These are phyloP conservation scores for Axinella damicornis DNA, from an alignment of 37 sponge, comb jelly and placozoan genomes.

Conservation along the genomic window DNA sequence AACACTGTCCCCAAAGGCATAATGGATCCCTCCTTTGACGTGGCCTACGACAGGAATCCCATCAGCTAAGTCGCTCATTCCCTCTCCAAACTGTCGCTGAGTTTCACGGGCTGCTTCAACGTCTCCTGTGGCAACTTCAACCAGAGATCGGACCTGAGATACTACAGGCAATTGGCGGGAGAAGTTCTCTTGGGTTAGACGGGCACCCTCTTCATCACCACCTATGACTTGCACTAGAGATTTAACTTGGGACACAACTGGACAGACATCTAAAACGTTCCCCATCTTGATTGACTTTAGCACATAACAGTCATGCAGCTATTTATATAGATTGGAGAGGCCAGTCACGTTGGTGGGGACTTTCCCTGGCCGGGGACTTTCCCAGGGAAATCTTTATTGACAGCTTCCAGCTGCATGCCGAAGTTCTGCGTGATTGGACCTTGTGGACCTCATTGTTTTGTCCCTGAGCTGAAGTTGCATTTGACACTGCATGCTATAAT, in stretches of 20 bases:
- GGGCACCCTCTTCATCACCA: slow-evolving; percentile 17
- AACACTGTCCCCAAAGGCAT: slow-evolving; percentile 32
- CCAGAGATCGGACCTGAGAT: slow-evolving; percentile 18
- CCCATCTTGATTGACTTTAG: too few relatives aligned
- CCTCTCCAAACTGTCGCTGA: not conserved
- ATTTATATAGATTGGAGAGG: too few relatives aligned
- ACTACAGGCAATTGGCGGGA: slow-evolving; percentile 19
- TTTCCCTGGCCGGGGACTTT: too few relatives aligned
- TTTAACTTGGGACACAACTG: slow-evolving; percentile 40
- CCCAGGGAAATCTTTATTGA: too few relatives aligned
- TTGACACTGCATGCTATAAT: too few relatives aligned
- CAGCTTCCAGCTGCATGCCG: too few relatives aligned
- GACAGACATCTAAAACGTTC: too few relatives aligned
- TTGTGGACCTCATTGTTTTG: too few relatives aligned
- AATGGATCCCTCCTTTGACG: slow-evolving; percentile 45
- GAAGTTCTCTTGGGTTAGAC: slow-evolving; percentile 34
- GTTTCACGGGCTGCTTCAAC: slow-evolving; percentile 19
- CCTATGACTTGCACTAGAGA: slow-evolving; percentile 15
- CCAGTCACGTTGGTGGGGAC: too few relatives aligned
- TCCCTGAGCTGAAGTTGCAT: too few relatives aligned
- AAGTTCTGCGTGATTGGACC: too few relatives aligned
- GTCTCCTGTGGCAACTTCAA: slow-evolving; percentile 4
- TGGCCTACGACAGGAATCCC: slow-evolving; percentile 38
- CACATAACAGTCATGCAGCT: too few relatives aligned
- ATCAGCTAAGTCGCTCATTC: slow-evolving; percentile 15